phyloP scores from a whole-genome alignment of 2,113 vertebrate species.

The Planiliza haematocheilus region DNA sequence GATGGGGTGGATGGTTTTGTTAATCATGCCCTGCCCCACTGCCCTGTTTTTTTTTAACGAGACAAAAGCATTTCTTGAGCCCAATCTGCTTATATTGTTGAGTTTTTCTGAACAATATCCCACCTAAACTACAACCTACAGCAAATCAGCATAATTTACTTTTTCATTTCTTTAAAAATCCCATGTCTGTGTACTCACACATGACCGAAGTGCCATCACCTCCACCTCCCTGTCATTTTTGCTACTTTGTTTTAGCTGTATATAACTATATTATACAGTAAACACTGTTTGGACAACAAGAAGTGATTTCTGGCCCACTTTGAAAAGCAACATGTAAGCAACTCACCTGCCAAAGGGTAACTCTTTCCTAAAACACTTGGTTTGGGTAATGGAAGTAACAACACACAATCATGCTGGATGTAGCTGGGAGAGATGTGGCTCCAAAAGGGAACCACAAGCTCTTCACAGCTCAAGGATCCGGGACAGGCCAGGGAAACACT shows the following conservation, averaged over 20 bases:
- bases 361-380: slow-evolving; percentile 52
- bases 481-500: slow-evolving; percentile 61
- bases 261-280: slow-evolving; percentile 17
- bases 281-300: slow-evolving; percentile 29
- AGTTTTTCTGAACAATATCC: slow-evolving; percentile 16
- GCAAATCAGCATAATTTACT: not conserved
- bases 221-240: slow-evolving; percentile 1
- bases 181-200: slow-evolving; percentile 1
- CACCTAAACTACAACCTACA: not conserved
- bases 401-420: slow-evolving; percentile 49
- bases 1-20: slow-evolving; percentile 7
- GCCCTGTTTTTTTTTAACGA: slow-evolving; percentile 54
- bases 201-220: not conserved
- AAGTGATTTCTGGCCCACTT: slow-evolving; percentile 16
- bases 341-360: slow-evolving; percentile 11
- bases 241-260: slow-evolving; percentile 13
- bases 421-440: slow-evolving; percentile 30
- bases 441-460: slow-evolving; percentile 50
- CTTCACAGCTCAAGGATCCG: slow-evolving; percentile 43
- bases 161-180: not conserved
- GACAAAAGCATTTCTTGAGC: slow-evolving; percentile 41
- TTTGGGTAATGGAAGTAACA: slow-evolving; percentile 45
- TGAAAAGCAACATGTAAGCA: slow-evolving; percentile 29
- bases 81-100: slow-evolving; percentile 42
- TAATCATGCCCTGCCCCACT: slow-evolving; percentile 71